Evolutionary conservation across 2,888 invertebrate genomes (phyloP), one percentile per base, ranked within the genome.

Genomic region (Nebria salina): DNA sequence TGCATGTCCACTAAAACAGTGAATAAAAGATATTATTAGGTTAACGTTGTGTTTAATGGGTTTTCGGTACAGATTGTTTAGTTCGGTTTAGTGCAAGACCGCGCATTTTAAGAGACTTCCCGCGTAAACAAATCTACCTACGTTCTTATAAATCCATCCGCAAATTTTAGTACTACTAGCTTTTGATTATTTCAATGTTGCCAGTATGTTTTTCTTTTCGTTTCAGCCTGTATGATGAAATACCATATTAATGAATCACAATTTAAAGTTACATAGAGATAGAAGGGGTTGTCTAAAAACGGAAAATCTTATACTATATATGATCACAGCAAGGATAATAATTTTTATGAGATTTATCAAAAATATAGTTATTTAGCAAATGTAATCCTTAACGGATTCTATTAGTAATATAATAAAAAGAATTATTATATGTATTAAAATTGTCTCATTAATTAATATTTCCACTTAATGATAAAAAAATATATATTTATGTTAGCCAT

Each of bases 11-110:
- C 82, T 81, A 84, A 84, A 84, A 84, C 83, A 85, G 85, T 84
- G 85, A 85, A 86, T 86, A 86, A 86, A 87, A 86, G 86, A 86
- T 87, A 86, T 87, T 87, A 86, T 86, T 87, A 86, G 87, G 85
- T 85, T 85, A 84, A 85, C 83, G 85, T 86, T 86, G 86, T 86
- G 85, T 86, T 86, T 87, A 86, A 87, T 86, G 85, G 85, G 84
- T 84, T 76, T 84, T 85, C 84, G 85, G 84, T 85, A 86, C 84
- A 85, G 86, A 84, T 84, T 84, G 83, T 85, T 85, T 84, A 82
- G 83, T 80, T 81, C 84, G 84, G 84, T 84, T 83, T 82, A 82
- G 78, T 68, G 83, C 84, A 84, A 83, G 84, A 85, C 84, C 85
- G 82, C 85, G 84, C 83, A 83, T 85, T 84, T 84, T 81, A 54